Conservation (phyloP, 2,113 vertebrate species). For the Nothobranchius kuhntae region DNA sequence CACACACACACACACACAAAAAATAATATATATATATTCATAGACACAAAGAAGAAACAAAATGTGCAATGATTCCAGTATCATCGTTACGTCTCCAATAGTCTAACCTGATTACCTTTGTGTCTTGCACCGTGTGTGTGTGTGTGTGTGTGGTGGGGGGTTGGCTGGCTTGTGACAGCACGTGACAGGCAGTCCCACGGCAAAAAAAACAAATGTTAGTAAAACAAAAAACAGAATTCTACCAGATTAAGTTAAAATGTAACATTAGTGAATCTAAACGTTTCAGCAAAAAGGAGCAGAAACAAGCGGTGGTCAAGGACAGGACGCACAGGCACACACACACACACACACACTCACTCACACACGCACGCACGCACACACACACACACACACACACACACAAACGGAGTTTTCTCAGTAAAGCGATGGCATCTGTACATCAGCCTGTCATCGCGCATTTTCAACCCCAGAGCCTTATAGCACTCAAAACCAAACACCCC, state of each 20-base stretch:
- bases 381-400: slow-evolving; percentile 11
- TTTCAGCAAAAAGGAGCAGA: too few relatives aligned
- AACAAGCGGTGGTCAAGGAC: too few relatives aligned
- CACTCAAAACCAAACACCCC: background rate
- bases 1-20: too few relatives aligned
- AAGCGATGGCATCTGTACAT: slow-evolving; percentile 42
- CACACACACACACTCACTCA: background rate
- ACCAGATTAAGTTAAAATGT: too few relatives aligned
- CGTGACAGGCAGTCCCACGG: slow-evolving; percentile 66
- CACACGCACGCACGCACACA: too few relatives aligned
- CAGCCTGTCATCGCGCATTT: background rate
- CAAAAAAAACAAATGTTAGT: slow-evolving; percentile 15
- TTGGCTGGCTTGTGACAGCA: slow-evolving; percentile 45
- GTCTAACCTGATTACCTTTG: slow-evolving; percentile 4
- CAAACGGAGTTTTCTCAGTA: slow-evolving; percentile 12
- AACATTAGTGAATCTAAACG: slow-evolving; percentile 1
- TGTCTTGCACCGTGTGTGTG: too few relatives aligned
- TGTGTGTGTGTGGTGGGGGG: slow-evolving; percentile 25
- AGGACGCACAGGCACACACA: too few relatives aligned
- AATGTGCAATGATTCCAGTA: slow-evolving; percentile 77
- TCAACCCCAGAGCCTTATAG: background rate
- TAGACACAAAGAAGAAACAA: slow-evolving; percentile 45
- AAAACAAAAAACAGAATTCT: too few relatives aligned
- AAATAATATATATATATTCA: slow-evolving; percentile 68
- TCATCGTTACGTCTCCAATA: slow-evolving; percentile 38